Evolutionary conservation across 2,113 vertebrate genomes (phyloP).

Genomic region (Lampris megalopsis): DNA sequence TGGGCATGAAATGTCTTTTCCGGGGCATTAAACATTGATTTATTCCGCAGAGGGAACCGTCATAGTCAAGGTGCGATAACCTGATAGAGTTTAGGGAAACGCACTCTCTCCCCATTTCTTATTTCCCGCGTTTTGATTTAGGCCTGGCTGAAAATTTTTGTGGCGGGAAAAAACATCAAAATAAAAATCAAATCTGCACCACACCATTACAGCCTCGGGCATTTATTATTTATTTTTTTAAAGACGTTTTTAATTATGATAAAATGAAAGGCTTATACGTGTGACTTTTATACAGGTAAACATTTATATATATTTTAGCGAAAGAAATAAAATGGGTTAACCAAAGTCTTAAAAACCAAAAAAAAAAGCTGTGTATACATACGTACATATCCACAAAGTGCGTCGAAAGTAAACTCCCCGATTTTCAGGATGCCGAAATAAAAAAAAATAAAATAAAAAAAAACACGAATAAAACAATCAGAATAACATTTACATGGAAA

Average conservation of each 20-base stretch:
- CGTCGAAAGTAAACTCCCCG: constrained; percentile 98
- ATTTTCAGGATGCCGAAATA: constrained; percentile 91
- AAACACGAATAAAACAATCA: constrained; percentile 89
- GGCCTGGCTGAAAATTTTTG: constrained; percentile 23
- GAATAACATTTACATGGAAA: constrained; percentile 91
- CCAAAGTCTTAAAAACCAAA: constrained; percentile 88
- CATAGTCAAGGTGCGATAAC: constrained; percentile 57
- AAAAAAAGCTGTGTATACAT: constrained; percentile 86
- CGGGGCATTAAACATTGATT: constrained; percentile 95
- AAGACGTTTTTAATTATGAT: constrained; percentile 98
- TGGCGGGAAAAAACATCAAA: constrained; percentile 3
- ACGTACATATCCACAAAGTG: constrained; percentile 99
- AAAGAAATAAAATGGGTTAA: constrained; percentile 93
- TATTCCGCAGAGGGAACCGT: constrained; percentile 86
- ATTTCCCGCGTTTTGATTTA: neutral
- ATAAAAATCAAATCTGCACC: constrained; percentile 58
- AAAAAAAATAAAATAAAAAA: too few relatives aligned
- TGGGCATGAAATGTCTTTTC: constrained; percentile 98
- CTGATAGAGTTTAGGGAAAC: constrained; percentile 53
- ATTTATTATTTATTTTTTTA: constrained; percentile 61
- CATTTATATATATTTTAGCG: constrained; percentile 97
- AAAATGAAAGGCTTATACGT: constrained; percentile 98
- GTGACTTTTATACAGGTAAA: constrained; percentile 99
- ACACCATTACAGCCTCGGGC: constrained; percentile 73
- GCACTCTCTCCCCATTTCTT: neutral